phyloP scores from a whole-genome alignment of 1,140 invertebrate genomes.

The Drosophila oshimai region DNA sequence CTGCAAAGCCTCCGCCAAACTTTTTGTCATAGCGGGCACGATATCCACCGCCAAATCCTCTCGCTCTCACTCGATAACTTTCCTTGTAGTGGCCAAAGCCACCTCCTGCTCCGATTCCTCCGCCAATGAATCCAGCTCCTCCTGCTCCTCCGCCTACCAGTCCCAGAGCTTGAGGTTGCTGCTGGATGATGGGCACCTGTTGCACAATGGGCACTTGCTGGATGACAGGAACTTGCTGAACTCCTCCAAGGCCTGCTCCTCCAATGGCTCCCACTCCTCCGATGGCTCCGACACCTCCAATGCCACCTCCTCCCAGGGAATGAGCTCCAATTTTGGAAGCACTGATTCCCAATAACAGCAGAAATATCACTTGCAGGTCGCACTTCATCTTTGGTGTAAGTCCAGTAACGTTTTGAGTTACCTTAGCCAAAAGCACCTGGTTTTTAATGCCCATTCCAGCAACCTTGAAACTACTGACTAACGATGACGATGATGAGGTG shows the following conservation, averaged over 20 bases:
- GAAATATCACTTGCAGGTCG: conserved; percentile 21
- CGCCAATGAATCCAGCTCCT: conserved; percentile 48
- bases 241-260: conserved; percentile 2
- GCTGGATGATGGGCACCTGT: conserved; percentile 56
- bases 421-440: not conserved
- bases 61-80: conserved; percentile 48
- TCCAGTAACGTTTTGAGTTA: conserved; percentile 33
- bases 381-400: conserved; percentile 32
- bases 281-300: conserved; percentile 15
- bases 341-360: conserved; percentile 27
- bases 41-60: conserved; percentile 65
- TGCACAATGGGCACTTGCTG: conserved; percentile 59
- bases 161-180: conserved; percentile 46
- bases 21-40: conserved; percentile 65
- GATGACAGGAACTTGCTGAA: conserved; percentile 48
- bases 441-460: conserved; percentile 51
- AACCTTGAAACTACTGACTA: conserved; percentile 39
- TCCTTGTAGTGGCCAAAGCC: conserved; percentile 73
- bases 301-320: conserved; percentile 14
- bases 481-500: conserved; percentile 41
- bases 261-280: conserved; percentile 13
- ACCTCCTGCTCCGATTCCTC: conserved; percentile 56
- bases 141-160: conserved; percentile 51
- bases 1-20: conserved; percentile 43
- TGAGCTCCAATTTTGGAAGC: not conserved